Conservation (phyloP, 1,140 invertebrate species). For the Batillaria attramentaria region DNA sequence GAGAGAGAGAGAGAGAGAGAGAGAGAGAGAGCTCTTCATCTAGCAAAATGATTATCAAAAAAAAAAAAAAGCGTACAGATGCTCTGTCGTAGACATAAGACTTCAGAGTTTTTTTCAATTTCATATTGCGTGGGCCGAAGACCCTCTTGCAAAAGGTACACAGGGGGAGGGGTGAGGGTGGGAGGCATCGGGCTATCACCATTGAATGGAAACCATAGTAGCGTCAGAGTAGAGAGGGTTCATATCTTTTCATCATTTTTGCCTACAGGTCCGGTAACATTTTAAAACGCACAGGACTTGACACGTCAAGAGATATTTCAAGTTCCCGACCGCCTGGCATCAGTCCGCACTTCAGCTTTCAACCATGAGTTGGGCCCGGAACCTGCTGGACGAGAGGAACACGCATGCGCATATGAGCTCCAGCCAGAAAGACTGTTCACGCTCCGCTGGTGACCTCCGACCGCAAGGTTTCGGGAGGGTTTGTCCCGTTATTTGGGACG, state of each 20-base stretch:
- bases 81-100: no score
- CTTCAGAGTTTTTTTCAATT: no score
- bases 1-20: no score
- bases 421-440: neutral
- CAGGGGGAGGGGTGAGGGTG: no score
- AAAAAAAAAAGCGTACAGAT: no score
- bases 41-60: no score
- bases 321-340: neutral
- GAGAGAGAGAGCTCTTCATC: no score
- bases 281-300: neutral
- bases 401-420: neutral
- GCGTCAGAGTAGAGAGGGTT: neutral
- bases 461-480: neutral
- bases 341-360: neutral
- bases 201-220: no score
- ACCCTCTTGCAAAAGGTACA: no score
- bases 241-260: neutral
- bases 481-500: conserved; percentile 27
- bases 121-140: no score
- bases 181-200: no score
- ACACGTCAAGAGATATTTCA: neutral
- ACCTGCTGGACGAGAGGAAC: neutral
- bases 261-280: neutral
- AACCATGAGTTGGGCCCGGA: conserved; percentile 3
- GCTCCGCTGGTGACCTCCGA: neutral